Evolutionary conservation across 1,140 invertebrate species (phyloP), one percentile per base, ranked within the genome.

Genomic region (Nephila pilipes): DNA sequence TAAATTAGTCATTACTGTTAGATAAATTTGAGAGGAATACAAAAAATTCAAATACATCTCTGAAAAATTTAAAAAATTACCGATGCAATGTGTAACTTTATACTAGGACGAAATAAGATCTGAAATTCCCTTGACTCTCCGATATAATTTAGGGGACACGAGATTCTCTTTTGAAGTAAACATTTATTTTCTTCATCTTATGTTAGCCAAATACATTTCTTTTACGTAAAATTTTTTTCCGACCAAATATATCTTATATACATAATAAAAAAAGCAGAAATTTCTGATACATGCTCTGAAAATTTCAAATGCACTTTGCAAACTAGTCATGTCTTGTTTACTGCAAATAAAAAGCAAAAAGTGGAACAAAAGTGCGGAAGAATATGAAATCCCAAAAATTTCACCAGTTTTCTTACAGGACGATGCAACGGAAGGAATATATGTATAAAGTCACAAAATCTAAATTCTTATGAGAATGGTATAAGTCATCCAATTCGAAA

Each of bases 241-340:
- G 32, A 16, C 65, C 65, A 32, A 32, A 32, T 29, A 46, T 32
- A 14, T 2, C 65, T 18, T 75, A 54, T 46, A 60, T 36, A 32
- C 16, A 87, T n/a, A 32, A 4, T 8, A 16, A 16, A 16, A 12
- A 55, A 29, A n/a, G 38, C 3, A 83, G 0, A 83, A 83, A 83
- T 55, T 46, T 81, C 80, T 57, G 80, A 83, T 32, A 57, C 80
- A 36, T 36, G 85, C 85, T 63, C 58, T 22, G 46, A 60, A 87
- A 87, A 87, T 87, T 87, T 87, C 85, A 63, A 87, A 87, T 63
- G 55, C 58, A 87, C 85, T 87, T 87, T 87, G 58, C 85, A 87
- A 87, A 87, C 85, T 58, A 87, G 85, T 87, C 85, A 87, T 87
- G 85, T 87, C 85, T 63, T 87, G 85, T 63, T 87, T 87, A 87